Evolutionary conservation across 2,888 invertebrate genomes (phyloP).

Genomic region (Catotricha subobsoleta): DNA sequence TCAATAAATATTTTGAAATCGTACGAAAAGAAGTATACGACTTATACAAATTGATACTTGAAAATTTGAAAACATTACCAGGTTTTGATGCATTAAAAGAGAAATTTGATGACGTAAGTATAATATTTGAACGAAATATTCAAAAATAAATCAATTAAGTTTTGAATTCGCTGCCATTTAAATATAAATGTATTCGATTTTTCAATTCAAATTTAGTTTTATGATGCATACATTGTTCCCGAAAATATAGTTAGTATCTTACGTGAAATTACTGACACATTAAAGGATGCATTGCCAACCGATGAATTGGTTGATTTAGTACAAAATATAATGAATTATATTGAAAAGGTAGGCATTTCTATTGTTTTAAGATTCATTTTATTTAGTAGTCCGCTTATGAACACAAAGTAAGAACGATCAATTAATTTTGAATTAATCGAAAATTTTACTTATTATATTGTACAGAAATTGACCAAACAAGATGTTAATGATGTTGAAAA

Average conservation of each 20-base stretch:
- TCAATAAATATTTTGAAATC: conserved; percentile 28
- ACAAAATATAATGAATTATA: conserved; percentile 38
- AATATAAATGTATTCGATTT: too few species aligned
- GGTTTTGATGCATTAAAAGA: conserved; percentile 32
- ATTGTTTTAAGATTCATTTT: conserved; percentile 7
- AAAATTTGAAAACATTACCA: conserved; percentile 37
- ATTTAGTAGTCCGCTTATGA: too few species aligned
- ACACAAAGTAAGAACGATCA: background rate
- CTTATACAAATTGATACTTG: conserved; percentile 19
- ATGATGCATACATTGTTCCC: too few species aligned
- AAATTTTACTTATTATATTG: background rate
- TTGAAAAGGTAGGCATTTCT: conserved; percentile 35
- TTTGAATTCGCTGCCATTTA: too few species aligned
- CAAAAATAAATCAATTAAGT: too few species aligned
- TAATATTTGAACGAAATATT: too few species aligned
- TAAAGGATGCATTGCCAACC: conserved; percentile 42
- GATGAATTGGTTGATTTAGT: conserved; percentile 43
- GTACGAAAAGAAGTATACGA: conserved; percentile 19
- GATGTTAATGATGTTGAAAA: conserved; percentile 43
- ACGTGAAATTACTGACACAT: conserved; percentile 34
- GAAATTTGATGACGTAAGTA: conserved; percentile 22
- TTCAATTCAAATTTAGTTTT: too few species aligned
- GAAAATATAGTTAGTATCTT: conserved; percentile 37
- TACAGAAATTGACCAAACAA: conserved; percentile 39
- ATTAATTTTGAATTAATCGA: conserved; percentile 6